Evolutionary conservation across 2,888 invertebrate species (phyloP), one percentile per base, ranked within the genome.

Genomic region (Hetaerina titia): DNA sequence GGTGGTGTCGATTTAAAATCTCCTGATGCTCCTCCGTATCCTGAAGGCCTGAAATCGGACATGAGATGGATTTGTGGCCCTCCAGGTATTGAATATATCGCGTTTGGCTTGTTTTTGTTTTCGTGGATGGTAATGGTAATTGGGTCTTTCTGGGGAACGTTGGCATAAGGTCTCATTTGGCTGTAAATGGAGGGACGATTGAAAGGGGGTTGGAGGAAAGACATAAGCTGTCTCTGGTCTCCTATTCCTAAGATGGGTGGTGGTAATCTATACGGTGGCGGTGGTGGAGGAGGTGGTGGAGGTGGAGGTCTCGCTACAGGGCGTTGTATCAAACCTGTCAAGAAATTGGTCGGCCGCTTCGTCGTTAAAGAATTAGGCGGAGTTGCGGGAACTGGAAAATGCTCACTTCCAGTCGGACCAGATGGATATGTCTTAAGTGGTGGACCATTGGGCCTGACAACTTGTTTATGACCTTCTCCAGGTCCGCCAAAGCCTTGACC

Each of bases 281-380:
- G 74, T 63, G 95, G 95, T 6, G 74, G 90, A 4, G 95, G 87
- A 11, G 95, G 94, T 9, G 45, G 88, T 60, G 63, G 95, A 17
- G 92, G 88, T 19, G 69, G 58, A 63, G 95, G 64, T 25, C 90
- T 81, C 94, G 95, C 95, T 6, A 95, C 31, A 11, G 95, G 95
- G n/a, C 95, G 95, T 45, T 96, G 96, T 11, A 96, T 95, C 89
- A 31, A 95, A 58, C 45, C 88, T 45, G 8, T 81, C 90, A 74
- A 19, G 13, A 25, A 22, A 13, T 63, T 57, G 19, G 87, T 19
- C 60, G 89, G 88, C 19, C 88, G 74, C n/a, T 64, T 92, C 11
- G 63, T 87, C 4, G 64, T 64, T 7, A 25, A 87, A n/a, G 92
- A 63, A 15, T n/a, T 95, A 25, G 81, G 92, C 9, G 31, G n/a